These are phyloP conservation scores for Tetraodon nigroviridis DNA, from an alignment of 2,113 vertebrate genomes.

Conservation along the genomic window DNA sequence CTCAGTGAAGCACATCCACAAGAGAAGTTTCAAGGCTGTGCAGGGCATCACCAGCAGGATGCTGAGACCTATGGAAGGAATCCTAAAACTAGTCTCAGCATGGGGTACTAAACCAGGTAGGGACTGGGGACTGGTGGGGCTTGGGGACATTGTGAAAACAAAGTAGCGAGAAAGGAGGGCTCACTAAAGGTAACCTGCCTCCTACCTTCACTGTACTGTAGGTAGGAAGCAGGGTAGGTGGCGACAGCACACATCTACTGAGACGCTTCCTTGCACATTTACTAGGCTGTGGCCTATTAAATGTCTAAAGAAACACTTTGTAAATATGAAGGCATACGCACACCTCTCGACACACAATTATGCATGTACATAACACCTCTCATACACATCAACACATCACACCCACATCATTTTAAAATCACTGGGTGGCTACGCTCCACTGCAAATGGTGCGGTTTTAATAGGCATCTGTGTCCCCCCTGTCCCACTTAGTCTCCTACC, in stretches of 20 bases:
- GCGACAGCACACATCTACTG: conserved; percentile 64
- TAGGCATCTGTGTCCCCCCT: conserved; percentile 67
- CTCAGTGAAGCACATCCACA: conserved; percentile 49
- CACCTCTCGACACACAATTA: conserved; percentile 52
- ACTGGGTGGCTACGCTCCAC: conserved; percentile 22
- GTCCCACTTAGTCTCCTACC: conserved; percentile 68
- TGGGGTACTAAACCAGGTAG: conserved; percentile 39
- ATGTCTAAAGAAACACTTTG: conserved; percentile 65
- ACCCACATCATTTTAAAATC: conserved; percentile 43
- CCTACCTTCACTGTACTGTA: no score
- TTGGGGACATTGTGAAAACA: conserved; percentile 7
- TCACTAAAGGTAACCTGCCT: no score
- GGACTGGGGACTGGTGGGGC: conserved; percentile 17
- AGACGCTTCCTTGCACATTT: conserved; percentile 63
- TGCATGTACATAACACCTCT: conserved; percentile 46
- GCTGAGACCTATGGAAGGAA: conserved; percentile 53
- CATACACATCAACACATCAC: conserved; percentile 27
- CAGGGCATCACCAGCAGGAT: conserved; percentile 63
- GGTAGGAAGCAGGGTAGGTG: conserved; percentile 45
- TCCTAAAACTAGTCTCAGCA: conserved; percentile 67
- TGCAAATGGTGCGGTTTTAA: conserved; percentile 58
- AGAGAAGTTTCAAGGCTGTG: conserved; percentile 43
- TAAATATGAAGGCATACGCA: conserved; percentile 54
- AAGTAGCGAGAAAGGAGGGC: conserved; percentile 36
- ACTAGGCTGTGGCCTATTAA: conserved; percentile 69